Evolutionary conservation across 2,888 invertebrate species (phyloP).

Genomic region (Uloborus plumipes): DNA sequence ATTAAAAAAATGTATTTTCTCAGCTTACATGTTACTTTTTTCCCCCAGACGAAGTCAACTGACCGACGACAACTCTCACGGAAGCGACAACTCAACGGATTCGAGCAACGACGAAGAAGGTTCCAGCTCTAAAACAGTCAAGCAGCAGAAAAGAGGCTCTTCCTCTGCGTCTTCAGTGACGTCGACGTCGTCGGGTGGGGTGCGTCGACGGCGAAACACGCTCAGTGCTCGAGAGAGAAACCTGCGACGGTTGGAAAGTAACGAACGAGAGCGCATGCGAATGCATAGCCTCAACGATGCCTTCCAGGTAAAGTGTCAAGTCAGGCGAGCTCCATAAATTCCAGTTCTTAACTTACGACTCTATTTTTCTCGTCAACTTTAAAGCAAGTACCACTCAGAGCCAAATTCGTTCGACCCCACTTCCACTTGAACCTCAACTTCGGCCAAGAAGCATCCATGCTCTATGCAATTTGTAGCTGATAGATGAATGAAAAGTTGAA

Average conservation of each 20-base stretch:
- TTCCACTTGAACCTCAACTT: too few species aligned
- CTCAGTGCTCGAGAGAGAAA: conserved; percentile 88
- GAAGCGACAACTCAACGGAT: conserved; percentile 63
- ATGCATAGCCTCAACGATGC: conserved; percentile 94
- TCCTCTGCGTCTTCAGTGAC: conserved; percentile 14
- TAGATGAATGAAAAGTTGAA: too few species aligned
- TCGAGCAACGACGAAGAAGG: conserved; percentile 61
- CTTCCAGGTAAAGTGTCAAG: conserved; percentile 87
- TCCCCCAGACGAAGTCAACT: too few species aligned
- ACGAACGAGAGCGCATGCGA: conserved; percentile 90
- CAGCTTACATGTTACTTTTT: too few species aligned
- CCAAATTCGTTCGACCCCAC: too few species aligned
- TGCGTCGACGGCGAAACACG: conserved; percentile 78
- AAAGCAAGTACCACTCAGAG: too few species aligned
- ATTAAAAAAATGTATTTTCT: too few species aligned
- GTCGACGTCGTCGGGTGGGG: conserved; percentile 11
- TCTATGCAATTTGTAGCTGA: too few species aligned
- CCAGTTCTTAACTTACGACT: conserved; percentile 76
- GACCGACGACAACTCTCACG: conserved; percentile 43
- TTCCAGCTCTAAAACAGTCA: conserved; percentile 27
- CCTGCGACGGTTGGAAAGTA: conserved; percentile 87
- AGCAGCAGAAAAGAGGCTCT: conserved; percentile 48
- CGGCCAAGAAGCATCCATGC: too few species aligned
- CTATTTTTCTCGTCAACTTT: background rate
- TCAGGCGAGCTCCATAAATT: conserved; percentile 77